phyloP scores from a whole-genome alignment of 2,888 invertebrate genomes.

The Heliconius sara region DNA sequence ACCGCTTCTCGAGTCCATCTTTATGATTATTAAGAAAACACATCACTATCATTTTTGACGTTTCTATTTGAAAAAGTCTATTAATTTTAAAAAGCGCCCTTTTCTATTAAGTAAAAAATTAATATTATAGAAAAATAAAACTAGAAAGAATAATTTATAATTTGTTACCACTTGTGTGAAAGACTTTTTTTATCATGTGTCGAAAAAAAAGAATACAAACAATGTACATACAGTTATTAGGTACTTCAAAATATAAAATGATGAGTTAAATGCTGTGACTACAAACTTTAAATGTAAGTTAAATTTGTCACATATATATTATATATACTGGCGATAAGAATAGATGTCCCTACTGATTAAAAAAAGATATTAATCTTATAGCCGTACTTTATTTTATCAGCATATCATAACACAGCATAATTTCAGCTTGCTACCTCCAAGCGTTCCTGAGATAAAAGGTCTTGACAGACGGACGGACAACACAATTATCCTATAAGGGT shows the following conservation, averaged over 20 bases:
- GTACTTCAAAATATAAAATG: background rate
- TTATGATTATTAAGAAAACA: background rate
- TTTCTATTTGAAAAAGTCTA: background rate
- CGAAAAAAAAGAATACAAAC: background rate
- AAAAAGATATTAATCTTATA: background rate
- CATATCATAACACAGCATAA: too few species aligned
- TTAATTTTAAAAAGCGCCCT: background rate
- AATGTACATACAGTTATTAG: background rate
- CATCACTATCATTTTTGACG: background rate
- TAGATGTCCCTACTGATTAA: conserved; percentile 5
- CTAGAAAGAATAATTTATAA: too few species aligned
- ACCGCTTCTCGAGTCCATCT: background rate
- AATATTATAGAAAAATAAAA: too few species aligned
- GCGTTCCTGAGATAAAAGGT: too few species aligned
- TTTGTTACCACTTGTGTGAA: background rate
- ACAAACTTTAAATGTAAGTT: background rate
- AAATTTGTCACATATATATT: background rate
- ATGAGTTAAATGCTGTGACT: background rate
- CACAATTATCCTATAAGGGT: too few species aligned
- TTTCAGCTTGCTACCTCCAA: too few species aligned
- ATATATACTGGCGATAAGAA: background rate
- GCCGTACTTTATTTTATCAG: background rate
- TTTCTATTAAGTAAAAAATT: too few species aligned
- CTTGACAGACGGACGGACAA: too few species aligned
- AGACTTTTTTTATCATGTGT: background rate